Base-by-base conservation (phyloP, 30 jellyfish, hydroid and myxozoan genomes). In the Mastigias papua region DNA sequence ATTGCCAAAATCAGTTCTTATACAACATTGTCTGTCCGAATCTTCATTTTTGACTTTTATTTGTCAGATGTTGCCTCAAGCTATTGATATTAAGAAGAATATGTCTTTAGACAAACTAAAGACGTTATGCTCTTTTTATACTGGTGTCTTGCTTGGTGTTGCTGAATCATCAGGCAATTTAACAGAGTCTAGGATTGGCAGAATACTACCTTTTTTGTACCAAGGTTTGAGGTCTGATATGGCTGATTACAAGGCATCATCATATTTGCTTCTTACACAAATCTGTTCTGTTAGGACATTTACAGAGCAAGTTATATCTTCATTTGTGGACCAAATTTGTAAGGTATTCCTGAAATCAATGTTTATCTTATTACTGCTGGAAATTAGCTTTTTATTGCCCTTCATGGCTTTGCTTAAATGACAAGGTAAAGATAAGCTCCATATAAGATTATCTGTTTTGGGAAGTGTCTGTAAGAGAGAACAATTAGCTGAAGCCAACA, bases 281-380 rank as follows among this genome's bases (percentile, higher is more conserved):
- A 60, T 93, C 7, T 48, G 93, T 78, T 58, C 69, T 63, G 37
- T 69, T 21, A 80, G 37, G 63, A 63, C 87, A 10, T 71, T 91
- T 27, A 80, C 60, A 17, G 89, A 86, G 29, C 88, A 84, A 46
- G 76, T 85, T 30, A 20, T 46, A 0, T 62, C 78, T 1, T 85
- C 97, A 27, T 27, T 91, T 46, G 73, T 84, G 46, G 89, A 75
- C 5, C 95, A 82, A 29, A 65, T 91, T 48, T 73, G 89, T 54
- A 85, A 91, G 97, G 97, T 91, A 90, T 22, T n/a, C 37, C 3
- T 21, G 23, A n/a, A n/a, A n/a, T n/a, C n/a, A n/a, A n/a, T n/a
- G n/a, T n/a, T n/a, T n/a, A n/a, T n/a, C n/a, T n/a, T n/a, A n/a
- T n/a, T n/a, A n/a, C n/a, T n/a, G n/a, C n/a, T n/a, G n/a, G n/a